Conservation (phyloP, 2,113 vertebrate species). For the Cairina moschata region DNA sequence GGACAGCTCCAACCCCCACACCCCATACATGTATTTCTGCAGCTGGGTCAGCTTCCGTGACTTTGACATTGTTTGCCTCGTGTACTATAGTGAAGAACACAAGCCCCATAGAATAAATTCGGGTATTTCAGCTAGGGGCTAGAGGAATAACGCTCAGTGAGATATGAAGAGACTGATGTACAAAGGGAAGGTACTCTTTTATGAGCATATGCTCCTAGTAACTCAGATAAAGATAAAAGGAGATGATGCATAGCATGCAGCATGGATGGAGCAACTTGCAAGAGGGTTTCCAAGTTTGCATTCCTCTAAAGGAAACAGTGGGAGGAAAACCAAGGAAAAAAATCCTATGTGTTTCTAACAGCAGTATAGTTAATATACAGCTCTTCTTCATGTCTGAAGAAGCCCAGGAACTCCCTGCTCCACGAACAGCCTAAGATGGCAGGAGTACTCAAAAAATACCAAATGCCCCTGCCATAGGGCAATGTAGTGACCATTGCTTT, state of each 20-base stretch:
- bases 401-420: neutral
- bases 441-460: neutral
- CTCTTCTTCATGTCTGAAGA: neutral
- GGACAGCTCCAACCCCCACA: neutral
- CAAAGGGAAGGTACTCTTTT: neutral
- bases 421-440: neutral
- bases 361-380: neutral
- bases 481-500: neutral
- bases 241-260: neutral
- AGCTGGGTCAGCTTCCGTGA: neutral
- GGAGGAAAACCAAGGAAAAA: neutral
- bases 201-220: fast-evolving
- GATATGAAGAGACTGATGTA: neutral
- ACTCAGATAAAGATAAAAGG: neutral
- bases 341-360: neutral
- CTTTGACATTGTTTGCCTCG: neutral
- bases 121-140: neutral
- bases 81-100: neutral
- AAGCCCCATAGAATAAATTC: fast-evolving
- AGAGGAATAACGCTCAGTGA: neutral
- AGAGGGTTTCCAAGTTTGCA: neutral
- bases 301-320: neutral
- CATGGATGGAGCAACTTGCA: neutral
- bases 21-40: neutral
- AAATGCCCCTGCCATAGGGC: neutral